Evolutionary conservation across 2,888 invertebrate species (phyloP), one percentile per base, ranked within the genome.

Genomic region (Acheta domesticus): DNA sequence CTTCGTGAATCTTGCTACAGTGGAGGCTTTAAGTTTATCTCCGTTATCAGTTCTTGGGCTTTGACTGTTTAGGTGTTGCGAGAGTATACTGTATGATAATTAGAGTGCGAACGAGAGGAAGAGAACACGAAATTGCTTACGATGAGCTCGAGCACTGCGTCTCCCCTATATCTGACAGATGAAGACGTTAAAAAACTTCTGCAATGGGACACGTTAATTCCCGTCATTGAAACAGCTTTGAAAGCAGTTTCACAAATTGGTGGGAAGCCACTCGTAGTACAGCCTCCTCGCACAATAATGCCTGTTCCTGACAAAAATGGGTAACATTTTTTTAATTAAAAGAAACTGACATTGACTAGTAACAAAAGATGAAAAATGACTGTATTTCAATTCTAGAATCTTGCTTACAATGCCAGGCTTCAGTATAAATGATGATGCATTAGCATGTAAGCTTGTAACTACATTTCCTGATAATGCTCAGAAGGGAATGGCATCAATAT

Each of bases 401-500:
- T 78, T 84, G 12, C 79, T 83, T 49, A 80, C 83, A n/a, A 84
- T 84, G 84, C 84, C 84, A 21, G 83, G 82, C 14, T 84, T 82
- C 80, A 81, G 81, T 48, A 81, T 80, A 75, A 77, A 79, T 19
- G 82, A 82, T 49, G 84, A 85, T 76, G 86, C 87, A 0, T 81
- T 89, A 62, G 89, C 87, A 48, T 89, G 89, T 83, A 90, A 90
- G 84, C 80, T 89, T 79, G 89, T 89, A 1, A 88, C 89, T 1
- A 84, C 85, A 2, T 88, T 88, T 80, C 83, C 85, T 0, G 81
- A 83, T 1, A 89, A 89, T 83, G 79, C 82, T n/a, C 81, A 83
- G 19, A 83, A 81, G 82, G 84, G 83, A 11, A 76, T 88, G 62
- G 87, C 89, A 2, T 86, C 86, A 50, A 86, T 89, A 75, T 81